These are phyloP conservation scores for Calameuta filiformis DNA, from an alignment of 2,888 invertebrate species.

Conservation along the genomic window DNA sequence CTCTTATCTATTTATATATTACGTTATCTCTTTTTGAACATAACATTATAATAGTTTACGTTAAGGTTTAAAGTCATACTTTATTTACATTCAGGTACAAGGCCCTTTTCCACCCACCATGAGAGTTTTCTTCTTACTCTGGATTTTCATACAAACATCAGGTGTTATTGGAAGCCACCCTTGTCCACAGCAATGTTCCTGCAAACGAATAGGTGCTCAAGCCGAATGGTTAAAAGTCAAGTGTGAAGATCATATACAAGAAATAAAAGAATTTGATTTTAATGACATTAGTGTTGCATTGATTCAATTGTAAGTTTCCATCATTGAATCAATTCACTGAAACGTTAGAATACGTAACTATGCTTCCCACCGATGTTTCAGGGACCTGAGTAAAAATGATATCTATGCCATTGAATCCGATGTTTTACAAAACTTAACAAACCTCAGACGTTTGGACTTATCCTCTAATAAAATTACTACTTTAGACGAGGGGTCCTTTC, in stretches of 20 bases:
- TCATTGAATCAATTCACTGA: background rate
- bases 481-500: slow-evolving; percentile 77
- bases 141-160: slow-evolving; percentile 43
- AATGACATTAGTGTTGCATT: slow-evolving; percentile 72
- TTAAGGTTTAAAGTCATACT: background rate
- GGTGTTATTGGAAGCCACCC: slow-evolving; percentile 40
- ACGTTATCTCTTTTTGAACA: background rate
- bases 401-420: slow-evolving; percentile 67
- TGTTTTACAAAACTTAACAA: slow-evolving; percentile 57
- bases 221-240: slow-evolving; percentile 73
- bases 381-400: slow-evolving; percentile 76
- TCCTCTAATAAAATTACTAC: slow-evolving; percentile 77
- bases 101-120: slow-evolving; percentile 33
- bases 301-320: slow-evolving; percentile 73
- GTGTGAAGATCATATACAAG: slow-evolving; percentile 73
- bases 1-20: no score
- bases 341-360: background rate
- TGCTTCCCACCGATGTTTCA: slow-evolving; percentile 48
- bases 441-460: slow-evolving; percentile 72
- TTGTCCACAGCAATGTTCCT: slow-evolving; percentile 71
- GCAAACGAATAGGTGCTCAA: slow-evolving; percentile 69
- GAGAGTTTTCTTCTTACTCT: slow-evolving; percentile 42
- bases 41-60: background rate
- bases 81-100: slow-evolving; percentile 13
- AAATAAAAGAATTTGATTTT: slow-evolving; percentile 73